Conservation (phyloP, 2,113 vertebrate species). For the Spea multiplicata region DNA sequence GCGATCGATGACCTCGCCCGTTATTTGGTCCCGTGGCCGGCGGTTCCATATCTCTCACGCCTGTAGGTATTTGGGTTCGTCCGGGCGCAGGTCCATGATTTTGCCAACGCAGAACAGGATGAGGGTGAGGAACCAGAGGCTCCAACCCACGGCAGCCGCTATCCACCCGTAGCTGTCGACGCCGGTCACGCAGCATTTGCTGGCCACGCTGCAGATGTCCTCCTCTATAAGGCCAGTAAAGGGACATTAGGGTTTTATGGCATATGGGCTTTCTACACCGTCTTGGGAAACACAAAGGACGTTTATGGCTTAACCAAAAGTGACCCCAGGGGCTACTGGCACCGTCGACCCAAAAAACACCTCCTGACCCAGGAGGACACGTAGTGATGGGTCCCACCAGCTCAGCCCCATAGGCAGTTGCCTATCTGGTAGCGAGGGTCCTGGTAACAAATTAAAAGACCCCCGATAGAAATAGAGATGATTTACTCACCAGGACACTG, state of each 20-base stretch:
- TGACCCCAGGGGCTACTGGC: no score
- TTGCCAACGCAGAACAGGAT: constrained; percentile 73
- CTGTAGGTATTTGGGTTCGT: constrained; percentile 64
- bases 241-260: not conserved
- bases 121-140: constrained; percentile 76
- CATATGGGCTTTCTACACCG: not conserved
- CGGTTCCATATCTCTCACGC: constrained; percentile 50
- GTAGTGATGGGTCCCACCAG: no score
- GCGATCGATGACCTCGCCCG: no score
- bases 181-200: constrained; percentile 57
- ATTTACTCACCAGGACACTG: constrained; percentile 24
- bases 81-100: constrained; percentile 61
- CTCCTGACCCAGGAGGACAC: no score
- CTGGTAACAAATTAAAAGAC: no score
- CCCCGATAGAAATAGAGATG: no score
- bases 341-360: no score
- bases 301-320: no score
- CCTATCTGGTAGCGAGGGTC: no score
- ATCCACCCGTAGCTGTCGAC: constrained; percentile 73
- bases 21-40: no score
- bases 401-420: no score
- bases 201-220: constrained; percentile 57
- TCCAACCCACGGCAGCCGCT: constrained; percentile 70
- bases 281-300: not conserved
- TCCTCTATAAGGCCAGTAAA: constrained; percentile 40